Evolutionary conservation across 64 coral and sea anemone genomes (phyloP).

Genomic region (Dendrophyllia cribrosa): DNA sequence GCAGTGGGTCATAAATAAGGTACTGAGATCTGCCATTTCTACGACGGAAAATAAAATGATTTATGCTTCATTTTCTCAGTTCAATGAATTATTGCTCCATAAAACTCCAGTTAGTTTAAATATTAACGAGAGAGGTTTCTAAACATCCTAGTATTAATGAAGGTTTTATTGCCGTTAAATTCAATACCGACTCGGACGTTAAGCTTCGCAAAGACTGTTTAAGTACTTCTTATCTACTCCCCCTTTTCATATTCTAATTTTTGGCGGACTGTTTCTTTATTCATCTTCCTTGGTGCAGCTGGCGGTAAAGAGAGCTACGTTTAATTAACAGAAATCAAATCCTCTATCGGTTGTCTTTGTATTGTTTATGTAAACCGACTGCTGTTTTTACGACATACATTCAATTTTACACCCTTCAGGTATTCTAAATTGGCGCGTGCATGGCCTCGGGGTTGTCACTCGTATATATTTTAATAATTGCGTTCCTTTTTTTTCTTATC

Average conservation of each 20-base stretch:
- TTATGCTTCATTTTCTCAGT: background rate
- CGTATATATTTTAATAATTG: constrained; percentile 41
- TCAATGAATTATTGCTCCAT: constrained; percentile 16
- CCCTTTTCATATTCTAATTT: constrained; percentile 56
- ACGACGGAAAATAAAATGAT: background rate
- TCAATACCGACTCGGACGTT: constrained; percentile 19
- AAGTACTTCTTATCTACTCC: constrained; percentile 25
- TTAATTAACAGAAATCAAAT: constrained; percentile 46
- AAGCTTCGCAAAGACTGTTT: constrained; percentile 29
- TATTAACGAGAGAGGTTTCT: constrained; percentile 30
- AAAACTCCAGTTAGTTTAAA: constrained; percentile 28
- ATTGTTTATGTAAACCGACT: constrained; percentile 28
- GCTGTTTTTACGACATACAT: constrained; percentile 5
- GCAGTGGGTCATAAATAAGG: constrained; percentile 5
- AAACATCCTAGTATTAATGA: constrained; percentile 40
- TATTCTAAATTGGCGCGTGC: background rate
- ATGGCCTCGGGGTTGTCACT: background rate
- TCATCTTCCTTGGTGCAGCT: constrained; percentile 12
- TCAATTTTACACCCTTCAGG: constrained; percentile 29
- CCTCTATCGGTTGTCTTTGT: constrained; percentile 6
- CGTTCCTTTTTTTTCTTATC: constrained; percentile 9
- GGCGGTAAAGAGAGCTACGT: background rate
- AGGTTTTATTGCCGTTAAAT: constrained; percentile 50
- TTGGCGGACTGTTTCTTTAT: background rate
- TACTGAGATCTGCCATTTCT: background rate